A percentile compares a stretch with the other conserved stretches of the same genome.
Evolutionary conservation across 2,797 vertebrate genomes (phyloP).

Genomic region (Coregonus suidteri): DNA sequence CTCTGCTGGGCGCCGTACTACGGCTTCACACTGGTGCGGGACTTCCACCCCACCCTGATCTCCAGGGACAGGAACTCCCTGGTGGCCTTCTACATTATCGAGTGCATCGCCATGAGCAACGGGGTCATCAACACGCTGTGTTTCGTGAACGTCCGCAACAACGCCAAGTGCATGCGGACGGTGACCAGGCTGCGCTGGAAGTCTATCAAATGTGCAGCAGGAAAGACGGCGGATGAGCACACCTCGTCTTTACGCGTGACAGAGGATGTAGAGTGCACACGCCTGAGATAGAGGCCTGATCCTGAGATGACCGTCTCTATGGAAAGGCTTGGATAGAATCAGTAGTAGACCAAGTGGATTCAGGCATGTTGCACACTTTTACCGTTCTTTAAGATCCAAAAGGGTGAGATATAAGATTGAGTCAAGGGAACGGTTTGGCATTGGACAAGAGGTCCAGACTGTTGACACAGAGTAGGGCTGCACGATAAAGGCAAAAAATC

Average conservation of each 20-base stretch:
- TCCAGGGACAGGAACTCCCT: slow-evolving; percentile 84
- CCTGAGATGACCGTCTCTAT: neutral
- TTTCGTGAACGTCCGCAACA: slow-evolving; percentile 81
- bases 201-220: slow-evolving; percentile 27
- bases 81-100: slow-evolving; percentile 82
- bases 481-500: too few relatives aligned
- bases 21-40: slow-evolving; percentile 80
- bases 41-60: slow-evolving; percentile 83
- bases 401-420: too few relatives aligned
- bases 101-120: slow-evolving; percentile 90
- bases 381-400: too few relatives aligned
- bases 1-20: slow-evolving; percentile 88
- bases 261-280: slow-evolving; percentile 31
- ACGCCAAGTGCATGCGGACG: slow-evolving; percentile 33
- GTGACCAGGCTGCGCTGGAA: slow-evolving; percentile 28
- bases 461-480: too few relatives aligned
- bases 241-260: slow-evolving; percentile 61
- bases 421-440: too few relatives aligned
- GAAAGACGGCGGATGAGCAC: slow-evolving; percentile 47
- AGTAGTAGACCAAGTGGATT: neutral
- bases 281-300: slow-evolving; percentile 16
- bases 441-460: too few relatives aligned
- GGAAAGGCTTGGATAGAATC: neutral
- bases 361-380: neutral
- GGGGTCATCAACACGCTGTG: slow-evolving; percentile 88